Percentiles rank a stretch among this genome's conserved stretches.
Conservation (phyloP, 2,888 invertebrate species). For the Nephrotoma guestfalica region DNA sequence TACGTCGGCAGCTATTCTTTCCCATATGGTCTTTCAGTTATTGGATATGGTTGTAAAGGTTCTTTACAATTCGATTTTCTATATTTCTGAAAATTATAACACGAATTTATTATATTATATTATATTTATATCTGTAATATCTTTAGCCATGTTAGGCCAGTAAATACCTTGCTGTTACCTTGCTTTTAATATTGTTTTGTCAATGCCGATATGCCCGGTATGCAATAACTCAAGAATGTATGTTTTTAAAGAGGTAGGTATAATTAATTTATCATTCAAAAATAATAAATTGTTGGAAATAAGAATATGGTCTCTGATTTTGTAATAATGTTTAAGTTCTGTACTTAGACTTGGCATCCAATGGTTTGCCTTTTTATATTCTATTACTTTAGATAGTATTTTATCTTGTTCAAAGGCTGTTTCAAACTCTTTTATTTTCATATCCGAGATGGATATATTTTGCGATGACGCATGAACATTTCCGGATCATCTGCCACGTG, state of each 20-base stretch:
- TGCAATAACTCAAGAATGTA: neutral
- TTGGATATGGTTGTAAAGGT: neutral
- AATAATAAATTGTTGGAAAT: neutral
- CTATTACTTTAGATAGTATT: neutral
- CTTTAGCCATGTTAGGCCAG: neutral
- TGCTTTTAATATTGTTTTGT: neutral
- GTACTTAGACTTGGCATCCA: neutral
- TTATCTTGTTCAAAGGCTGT: neutral
- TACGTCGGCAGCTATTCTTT: neutral
- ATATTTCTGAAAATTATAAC: neutral
- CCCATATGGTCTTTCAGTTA: neutral
- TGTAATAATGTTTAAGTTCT: neutral
- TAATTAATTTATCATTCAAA: neutral
- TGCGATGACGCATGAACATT: neutral
- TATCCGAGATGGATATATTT: neutral
- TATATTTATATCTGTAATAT: neutral
- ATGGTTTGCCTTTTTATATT: neutral
- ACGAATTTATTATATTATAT: neutral
- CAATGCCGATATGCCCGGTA: constrained; percentile 5
- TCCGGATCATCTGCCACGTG: neutral
- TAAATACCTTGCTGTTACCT: constrained; percentile 6
- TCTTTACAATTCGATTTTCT: neutral
- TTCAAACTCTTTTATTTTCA: neutral
- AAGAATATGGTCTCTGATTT: constrained; percentile 7
- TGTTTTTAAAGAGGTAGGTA: neutral